Conservation (phyloP, 2,797 vertebrate genomes). For the Poecilia wingei region DNA sequence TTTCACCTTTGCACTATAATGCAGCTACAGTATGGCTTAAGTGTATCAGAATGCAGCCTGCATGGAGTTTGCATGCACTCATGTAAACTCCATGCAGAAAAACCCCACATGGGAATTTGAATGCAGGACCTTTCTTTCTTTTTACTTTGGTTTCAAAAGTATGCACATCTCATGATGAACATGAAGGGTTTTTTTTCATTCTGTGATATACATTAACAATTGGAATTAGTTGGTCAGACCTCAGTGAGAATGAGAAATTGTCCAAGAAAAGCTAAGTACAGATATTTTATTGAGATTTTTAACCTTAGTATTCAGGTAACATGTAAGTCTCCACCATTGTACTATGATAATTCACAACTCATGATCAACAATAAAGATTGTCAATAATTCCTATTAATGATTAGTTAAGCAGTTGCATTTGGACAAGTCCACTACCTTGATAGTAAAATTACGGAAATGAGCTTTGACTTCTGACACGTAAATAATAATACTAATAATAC, state of each 20-base stretch:
- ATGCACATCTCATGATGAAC: background rate
- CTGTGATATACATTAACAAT: background rate
- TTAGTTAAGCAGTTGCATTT: background rate
- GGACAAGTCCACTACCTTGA: background rate
- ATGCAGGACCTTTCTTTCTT: background rate
- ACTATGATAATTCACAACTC: too few relatives aligned
- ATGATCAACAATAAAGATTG: too few relatives aligned
- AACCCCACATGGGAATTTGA: background rate
- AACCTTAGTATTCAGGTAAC: too few relatives aligned
- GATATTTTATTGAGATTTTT: too few relatives aligned
- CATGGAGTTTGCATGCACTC: background rate
- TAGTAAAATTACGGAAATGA: background rate
- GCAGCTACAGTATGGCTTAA: background rate
- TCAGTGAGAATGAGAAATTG: background rate
- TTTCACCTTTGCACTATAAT: background rate
- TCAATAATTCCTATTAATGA: too few relatives aligned
- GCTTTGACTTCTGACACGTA: background rate
- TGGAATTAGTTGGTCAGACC: background rate
- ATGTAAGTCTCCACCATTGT: too few relatives aligned
- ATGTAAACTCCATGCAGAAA: background rate
- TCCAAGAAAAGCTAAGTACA: background rate
- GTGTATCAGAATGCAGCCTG: background rate
- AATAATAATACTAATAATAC: background rate
- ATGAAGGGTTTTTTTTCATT: background rate
- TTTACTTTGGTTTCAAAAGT: background rate